These are phyloP conservation scores for Micrasema longulum DNA, from an alignment of 1,140 invertebrate genomes.

Conservation along the genomic window DNA sequence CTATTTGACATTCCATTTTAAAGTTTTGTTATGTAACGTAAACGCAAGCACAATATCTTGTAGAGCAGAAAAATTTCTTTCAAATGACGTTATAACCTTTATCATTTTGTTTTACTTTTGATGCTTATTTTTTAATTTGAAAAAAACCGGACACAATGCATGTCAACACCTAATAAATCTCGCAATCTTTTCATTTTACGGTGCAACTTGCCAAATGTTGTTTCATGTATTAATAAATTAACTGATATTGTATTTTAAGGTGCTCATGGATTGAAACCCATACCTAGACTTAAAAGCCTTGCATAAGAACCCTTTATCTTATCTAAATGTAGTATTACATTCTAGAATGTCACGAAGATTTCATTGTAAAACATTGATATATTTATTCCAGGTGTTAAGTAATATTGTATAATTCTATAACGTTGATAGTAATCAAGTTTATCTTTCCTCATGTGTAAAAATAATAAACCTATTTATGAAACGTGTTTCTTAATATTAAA, in stretches of 20 bases:
- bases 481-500: not conserved
- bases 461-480: constrained; percentile 3
- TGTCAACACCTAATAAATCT: no score
- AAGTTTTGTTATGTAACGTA: no score
- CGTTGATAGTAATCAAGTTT: constrained; percentile 5
- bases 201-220: constrained; percentile 9
- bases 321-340: not conserved
- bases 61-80: no score
- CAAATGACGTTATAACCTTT: no score
- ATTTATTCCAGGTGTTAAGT: constrained; percentile 1
- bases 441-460: constrained; percentile 7
- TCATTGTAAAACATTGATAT: constrained; percentile 1
- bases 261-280: constrained; percentile 10
- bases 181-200: no score
- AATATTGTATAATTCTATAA: constrained; percentile 13
- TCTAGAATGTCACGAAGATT: not conserved
- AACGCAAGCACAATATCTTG: no score
- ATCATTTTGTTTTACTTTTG: no score
- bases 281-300: constrained; percentile 7
- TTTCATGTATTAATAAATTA: constrained; percentile 10
- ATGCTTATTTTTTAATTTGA: no score
- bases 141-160: no score
- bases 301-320: constrained; percentile 5
- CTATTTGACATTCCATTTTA: no score
- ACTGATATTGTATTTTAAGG: constrained; percentile 18